Base-by-base conservation (phyloP, 2,797 vertebrate genomes). In the Schizothorax lantsangensis region DNA sequence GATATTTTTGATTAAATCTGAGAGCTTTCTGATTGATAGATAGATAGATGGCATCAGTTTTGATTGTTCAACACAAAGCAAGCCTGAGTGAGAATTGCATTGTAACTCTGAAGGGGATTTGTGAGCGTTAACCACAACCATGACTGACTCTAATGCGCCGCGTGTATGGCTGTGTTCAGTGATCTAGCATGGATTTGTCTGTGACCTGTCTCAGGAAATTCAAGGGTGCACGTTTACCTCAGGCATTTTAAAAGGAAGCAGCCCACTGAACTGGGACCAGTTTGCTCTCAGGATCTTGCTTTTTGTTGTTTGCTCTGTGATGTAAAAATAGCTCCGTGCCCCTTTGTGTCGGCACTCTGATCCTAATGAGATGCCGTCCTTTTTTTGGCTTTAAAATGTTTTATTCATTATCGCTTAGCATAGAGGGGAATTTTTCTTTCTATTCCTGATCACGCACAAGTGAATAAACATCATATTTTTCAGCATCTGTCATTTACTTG, bases 331-430 rank as follows among this genome's bases (percentile, higher is more conserved):
- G 80, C 86, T 26, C 47, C 45, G 47, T 85, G 84, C 82, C 88
- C 78, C 83, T 78, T 84, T 89, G 82, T 89, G 82, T 88, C 72
- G 47, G 81, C 80, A 88, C 79, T 87, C 45, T 78, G 88, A 84
- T 85, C 75, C 81, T 85, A 85, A 89, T 88, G 82, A 90, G 86
- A 82, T 73, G 85, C 54, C 73, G 69, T 88, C 83, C n/a, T 47
- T 82, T 85, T 87, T 87, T 86, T 84, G 79, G 88, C 78, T 87
- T 88, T 78, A 87, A 82, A 84, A 91, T 89, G 69, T 92, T 91
- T 91, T 91, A 90, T 91, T 92, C 88, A 91, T 90, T 85, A 72
- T 85, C 80, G 52, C 72, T 75, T 86, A 33, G 52, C 80, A 86
- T 77, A 68, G 79, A 68, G 84, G 62, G 82, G 81, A 62, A 45